A percentile compares a stretch with the other conserved stretches of the same genome.
These are phyloP conservation scores for Caenorhabditis sp. DNA, from an alignment of 2,888 invertebrate species.

Conservation along the genomic window DNA sequence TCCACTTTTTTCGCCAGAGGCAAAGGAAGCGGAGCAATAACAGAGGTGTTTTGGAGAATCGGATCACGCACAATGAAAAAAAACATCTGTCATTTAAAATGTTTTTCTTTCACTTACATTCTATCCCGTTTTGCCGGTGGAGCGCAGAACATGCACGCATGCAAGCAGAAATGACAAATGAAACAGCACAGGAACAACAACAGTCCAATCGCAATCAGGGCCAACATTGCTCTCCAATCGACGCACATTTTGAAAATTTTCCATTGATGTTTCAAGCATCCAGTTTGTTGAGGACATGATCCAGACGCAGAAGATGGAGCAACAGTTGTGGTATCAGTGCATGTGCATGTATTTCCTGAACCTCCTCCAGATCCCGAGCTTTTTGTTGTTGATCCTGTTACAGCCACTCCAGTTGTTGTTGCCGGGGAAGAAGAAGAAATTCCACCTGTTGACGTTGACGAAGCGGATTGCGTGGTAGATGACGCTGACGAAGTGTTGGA, in stretches of 20 bases:
- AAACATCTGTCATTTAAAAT: neutral
- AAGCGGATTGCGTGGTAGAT: slow-evolving; percentile 11
- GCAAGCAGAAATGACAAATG: slow-evolving; percentile 62
- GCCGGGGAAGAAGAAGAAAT: slow-evolving; percentile 8
- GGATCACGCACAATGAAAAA: slow-evolving; percentile 56
- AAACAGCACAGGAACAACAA: slow-evolving; percentile 48
- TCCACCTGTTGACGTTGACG: slow-evolving; percentile 39
- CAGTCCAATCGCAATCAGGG: slow-evolving; percentile 28
- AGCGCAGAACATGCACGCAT: slow-evolving; percentile 60
- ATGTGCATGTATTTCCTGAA: slow-evolving; percentile 9
- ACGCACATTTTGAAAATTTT: slow-evolving; percentile 65
- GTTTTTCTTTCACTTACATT: slow-evolving; percentile 21
- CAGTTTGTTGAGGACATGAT: neutral
- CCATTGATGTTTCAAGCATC: slow-evolving; percentile 61
- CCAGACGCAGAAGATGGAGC: slow-evolving; percentile 25
- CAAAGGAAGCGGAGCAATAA: slow-evolving; percentile 36
- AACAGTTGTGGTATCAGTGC: neutral
- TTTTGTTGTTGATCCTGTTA: neutral
- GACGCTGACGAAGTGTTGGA: slow-evolving; percentile 33
- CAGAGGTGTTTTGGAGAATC: slow-evolving; percentile 27
- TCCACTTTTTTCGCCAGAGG: slow-evolving; percentile 25
- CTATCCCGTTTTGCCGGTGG: slow-evolving; percentile 25
- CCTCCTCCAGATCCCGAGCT: slow-evolving; percentile 1
- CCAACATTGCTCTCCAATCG: slow-evolving; percentile 64
- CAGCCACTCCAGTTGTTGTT: slow-evolving; percentile 15